Evolutionary conservation across 2,888 invertebrate species (phyloP).

Genomic region (Tubiluchus corallicola): DNA sequence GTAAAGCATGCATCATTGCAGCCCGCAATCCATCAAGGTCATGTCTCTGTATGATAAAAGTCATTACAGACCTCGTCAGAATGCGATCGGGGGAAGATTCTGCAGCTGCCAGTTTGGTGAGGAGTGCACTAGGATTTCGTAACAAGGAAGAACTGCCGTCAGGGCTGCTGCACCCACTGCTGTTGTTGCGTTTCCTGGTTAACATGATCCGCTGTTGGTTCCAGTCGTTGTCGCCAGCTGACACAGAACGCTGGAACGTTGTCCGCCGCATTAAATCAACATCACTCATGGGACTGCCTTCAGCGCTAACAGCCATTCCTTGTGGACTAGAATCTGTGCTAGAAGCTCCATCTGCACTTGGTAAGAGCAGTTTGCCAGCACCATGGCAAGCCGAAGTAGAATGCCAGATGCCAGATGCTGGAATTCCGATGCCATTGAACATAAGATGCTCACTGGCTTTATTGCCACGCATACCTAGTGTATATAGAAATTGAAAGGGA

Average conservation of each 20-base stretch:
- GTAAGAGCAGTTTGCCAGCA: too few species aligned
- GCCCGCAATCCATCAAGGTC: slow-evolving; percentile 62
- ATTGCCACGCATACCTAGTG: slow-evolving; percentile 33
- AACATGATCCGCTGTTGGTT: slow-evolving; percentile 33
- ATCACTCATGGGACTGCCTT: too few species aligned
- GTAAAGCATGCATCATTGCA: slow-evolving; percentile 69
- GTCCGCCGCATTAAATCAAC: too few species aligned
- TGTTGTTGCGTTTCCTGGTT: slow-evolving; percentile 43
- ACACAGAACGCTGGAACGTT: slow-evolving; percentile 64
- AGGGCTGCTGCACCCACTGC: slow-evolving; percentile 43
- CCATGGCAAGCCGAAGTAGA: too few species aligned
- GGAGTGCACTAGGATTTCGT: slow-evolving; percentile 69
- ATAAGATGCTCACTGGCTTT: too few species aligned
- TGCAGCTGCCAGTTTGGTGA: slow-evolving; percentile 50
- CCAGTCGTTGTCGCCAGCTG: slow-evolving; percentile 49
- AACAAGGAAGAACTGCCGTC: slow-evolving; percentile 59
- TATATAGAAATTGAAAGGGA: slow-evolving; percentile 39
- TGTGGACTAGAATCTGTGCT: too few species aligned
- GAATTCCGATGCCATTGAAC: too few species aligned
- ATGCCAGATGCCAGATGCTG: too few species aligned
- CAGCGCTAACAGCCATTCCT: too few species aligned
- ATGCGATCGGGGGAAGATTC: slow-evolving; percentile 14
- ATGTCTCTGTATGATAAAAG: slow-evolving; percentile 54
- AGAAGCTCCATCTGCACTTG: too few species aligned
- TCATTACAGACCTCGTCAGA: slow-evolving; percentile 62